Evolutionary conservation across 1,140 invertebrate species (phyloP).

Genomic region (Pachyrhynchus sulphureomaculatus): DNA sequence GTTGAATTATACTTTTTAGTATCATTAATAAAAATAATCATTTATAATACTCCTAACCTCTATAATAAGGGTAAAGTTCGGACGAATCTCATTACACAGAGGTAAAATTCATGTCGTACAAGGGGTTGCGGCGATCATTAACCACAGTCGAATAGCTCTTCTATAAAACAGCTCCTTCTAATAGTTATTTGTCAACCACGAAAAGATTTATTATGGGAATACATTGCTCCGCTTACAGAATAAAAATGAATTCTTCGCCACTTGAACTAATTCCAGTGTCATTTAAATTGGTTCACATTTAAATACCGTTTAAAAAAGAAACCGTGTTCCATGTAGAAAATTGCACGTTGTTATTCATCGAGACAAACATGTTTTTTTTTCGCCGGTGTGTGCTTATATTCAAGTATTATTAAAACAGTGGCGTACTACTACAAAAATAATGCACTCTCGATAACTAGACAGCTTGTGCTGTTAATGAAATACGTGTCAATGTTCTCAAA

Average conservation of each 20-base stretch:
- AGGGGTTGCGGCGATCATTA: slow-evolving; percentile 26
- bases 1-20: no score
- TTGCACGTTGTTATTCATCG: slow-evolving; percentile 1
- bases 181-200: slow-evolving; percentile 29
- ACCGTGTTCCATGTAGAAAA: not conserved
- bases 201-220: slow-evolving; percentile 30
- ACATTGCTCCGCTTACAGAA: not conserved
- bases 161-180: slow-evolving; percentile 16
- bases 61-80: no score
- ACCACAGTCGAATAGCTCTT: slow-evolving; percentile 18
- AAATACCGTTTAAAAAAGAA: slow-evolving; percentile 25
- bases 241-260: slow-evolving; percentile 9
- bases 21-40: no score
- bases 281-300: slow-evolving; percentile 16
- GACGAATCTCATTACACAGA: not conserved
- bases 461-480: no score
- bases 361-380: not conserved
- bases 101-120: slow-evolving; percentile 15
- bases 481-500: no score
- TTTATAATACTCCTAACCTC: no score
- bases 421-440: no score
- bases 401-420: no score
- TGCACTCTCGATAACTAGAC: no score
- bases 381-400: not conserved
- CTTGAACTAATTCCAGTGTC: slow-evolving; percentile 20